These are phyloP conservation scores for Anguilla marmorata DNA, from an alignment of 2,797 vertebrate genomes.

Conservation along the genomic window DNA sequence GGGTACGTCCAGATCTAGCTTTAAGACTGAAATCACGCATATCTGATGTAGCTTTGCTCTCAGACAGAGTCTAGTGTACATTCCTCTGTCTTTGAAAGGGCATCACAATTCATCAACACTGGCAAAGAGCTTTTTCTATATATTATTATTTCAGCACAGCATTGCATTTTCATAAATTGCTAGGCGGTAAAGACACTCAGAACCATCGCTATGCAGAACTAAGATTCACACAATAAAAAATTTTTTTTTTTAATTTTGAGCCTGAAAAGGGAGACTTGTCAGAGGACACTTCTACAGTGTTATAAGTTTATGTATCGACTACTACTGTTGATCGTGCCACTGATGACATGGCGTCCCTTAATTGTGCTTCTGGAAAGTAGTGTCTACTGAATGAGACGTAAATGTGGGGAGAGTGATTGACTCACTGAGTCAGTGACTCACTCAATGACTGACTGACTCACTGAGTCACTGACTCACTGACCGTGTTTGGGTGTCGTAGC, in stretches of 20 bases:
- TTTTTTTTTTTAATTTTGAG: too few relatives aligned
- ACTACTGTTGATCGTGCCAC: too few relatives aligned
- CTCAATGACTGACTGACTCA: too few relatives aligned
- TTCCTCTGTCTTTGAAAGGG: neutral
- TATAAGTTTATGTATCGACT: too few relatives aligned
- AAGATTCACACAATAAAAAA: too few relatives aligned
- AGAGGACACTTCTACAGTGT: too few relatives aligned
- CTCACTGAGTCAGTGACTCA: too few relatives aligned
- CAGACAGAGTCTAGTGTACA: neutral
- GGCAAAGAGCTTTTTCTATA: neutral
- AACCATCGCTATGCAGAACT: neutral
- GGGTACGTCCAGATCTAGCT: neutral
- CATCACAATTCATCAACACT: neutral
- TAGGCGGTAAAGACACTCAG: neutral
- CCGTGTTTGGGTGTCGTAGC: constrained; percentile 60
- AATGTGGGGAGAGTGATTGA: neutral
- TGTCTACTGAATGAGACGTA: neutral
- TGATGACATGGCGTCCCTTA: too few relatives aligned
- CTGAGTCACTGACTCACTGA: neutral
- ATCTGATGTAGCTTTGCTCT: neutral
- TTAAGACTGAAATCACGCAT: neutral
- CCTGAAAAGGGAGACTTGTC: neutral
- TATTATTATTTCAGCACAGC: neutral
- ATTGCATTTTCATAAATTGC: neutral
- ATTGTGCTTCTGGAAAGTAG: neutral